Conservation (phyloP, 1,140 invertebrate genomes). For the Daktulosphaira vitifoliae region DNA sequence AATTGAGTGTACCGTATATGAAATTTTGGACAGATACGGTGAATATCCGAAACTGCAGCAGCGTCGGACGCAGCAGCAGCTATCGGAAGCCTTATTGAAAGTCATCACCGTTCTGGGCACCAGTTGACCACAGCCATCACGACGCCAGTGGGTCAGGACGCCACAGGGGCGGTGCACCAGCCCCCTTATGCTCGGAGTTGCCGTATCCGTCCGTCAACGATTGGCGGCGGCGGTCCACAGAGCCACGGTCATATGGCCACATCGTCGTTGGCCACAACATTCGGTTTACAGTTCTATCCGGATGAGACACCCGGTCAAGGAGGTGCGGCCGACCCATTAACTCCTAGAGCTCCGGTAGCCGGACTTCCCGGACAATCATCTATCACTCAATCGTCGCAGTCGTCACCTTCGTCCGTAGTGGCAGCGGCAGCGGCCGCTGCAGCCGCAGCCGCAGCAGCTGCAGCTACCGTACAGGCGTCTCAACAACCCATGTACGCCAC, state of each 20-base stretch:
- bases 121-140: conserved; percentile 36
- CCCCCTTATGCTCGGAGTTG: conserved; percentile 36
- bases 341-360: conserved; percentile 17
- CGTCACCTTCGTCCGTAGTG: conserved; percentile 6
- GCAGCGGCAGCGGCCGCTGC: conserved; percentile 33
- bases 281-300: conserved; percentile 36
- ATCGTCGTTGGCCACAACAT: conserved; percentile 34
- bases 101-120: conserved; percentile 2
- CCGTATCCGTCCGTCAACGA: conserved; percentile 31
- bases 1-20: too few species aligned
- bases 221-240: conserved; percentile 26
- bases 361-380: conserved; percentile 33
- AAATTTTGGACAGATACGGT: too few species aligned
- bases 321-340: conserved; percentile 17
- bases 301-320: conserved; percentile 33
- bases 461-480: neutral
- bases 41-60: neutral
- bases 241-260: conserved; percentile 30
- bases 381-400: neutral
- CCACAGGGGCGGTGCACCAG: conserved; percentile 35
- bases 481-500: conserved; percentile 26
- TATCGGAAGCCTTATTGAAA: neutral
- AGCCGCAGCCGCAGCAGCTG: neutral
- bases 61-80: neutral
- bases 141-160: conserved; percentile 38